These are phyloP conservation scores for Tolypeutes matacus DNA, from an alignment of 2,797 vertebrate genomes.

Conservation along the genomic window DNA sequence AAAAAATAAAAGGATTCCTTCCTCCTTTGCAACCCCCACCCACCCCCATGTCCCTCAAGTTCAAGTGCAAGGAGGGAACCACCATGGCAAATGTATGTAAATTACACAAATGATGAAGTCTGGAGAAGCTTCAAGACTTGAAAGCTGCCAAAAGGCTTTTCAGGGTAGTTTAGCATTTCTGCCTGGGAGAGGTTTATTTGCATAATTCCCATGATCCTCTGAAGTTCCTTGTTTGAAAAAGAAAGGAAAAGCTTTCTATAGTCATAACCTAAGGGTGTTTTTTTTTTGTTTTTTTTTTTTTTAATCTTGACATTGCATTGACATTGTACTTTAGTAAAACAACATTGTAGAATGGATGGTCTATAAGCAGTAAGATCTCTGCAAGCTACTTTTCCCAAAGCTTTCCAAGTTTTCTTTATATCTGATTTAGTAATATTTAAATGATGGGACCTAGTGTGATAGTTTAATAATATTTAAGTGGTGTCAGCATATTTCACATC, in stretches of 20 bases:
- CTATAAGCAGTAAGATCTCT: background rate
- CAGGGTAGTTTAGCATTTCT: slow-evolving; percentile 38
- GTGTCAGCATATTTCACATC: background rate
- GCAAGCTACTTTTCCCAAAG: background rate
- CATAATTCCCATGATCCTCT: slow-evolving; percentile 52
- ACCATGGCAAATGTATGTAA: slow-evolving; percentile 53
- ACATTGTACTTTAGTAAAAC: background rate
- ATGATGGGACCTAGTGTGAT: background rate
- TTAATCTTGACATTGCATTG: slow-evolving; percentile 24
- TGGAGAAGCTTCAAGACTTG: slow-evolving; percentile 2
- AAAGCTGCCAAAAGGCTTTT: slow-evolving; percentile 72
- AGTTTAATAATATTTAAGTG: background rate
- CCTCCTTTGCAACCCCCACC: background rate
- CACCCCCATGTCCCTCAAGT: background rate
- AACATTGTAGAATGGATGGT: background rate
- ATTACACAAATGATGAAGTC: slow-evolving; percentile 45
- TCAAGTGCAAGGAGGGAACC: slow-evolving; percentile 60
- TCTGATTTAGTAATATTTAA: background rate
- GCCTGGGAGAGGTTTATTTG: slow-evolving; percentile 51
- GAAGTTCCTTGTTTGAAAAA: slow-evolving; percentile 52
- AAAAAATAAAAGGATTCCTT: background rate
- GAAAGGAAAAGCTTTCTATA: slow-evolving; percentile 50
- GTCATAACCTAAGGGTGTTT: slow-evolving; percentile 46
- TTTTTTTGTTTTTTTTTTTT: slow-evolving; percentile 59
- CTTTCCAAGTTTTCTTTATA: background rate